Conservation (phyloP, 2,888 invertebrate genomes). For the Dryomyza anilis region DNA sequence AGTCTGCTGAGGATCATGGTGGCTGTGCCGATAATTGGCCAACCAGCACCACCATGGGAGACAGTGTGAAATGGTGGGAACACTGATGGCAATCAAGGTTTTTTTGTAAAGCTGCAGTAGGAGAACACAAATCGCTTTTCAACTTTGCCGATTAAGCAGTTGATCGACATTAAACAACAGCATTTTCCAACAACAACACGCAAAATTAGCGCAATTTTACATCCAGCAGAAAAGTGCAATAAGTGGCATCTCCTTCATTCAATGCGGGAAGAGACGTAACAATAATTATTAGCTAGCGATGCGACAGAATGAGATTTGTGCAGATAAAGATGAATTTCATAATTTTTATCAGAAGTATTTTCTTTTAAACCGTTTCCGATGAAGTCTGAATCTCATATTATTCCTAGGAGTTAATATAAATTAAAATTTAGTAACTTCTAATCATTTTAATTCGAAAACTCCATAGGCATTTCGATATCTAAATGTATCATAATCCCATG, state of each 20-base stretch:
- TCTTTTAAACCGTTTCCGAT: too few relatives aligned
- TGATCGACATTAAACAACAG: slow-evolving; percentile 19
- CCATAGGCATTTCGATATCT: too few relatives aligned
- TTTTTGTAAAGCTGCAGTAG: neutral
- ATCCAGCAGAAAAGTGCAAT: neutral
- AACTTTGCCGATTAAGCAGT: slow-evolving; percentile 20
- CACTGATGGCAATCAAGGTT: neutral
- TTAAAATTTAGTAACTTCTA: too few relatives aligned
- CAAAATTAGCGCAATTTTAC: slow-evolving; percentile 16
- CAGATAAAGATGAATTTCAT: too few relatives aligned
- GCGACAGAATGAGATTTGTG: too few relatives aligned
- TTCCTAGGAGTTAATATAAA: too few relatives aligned
- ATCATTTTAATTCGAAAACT: too few relatives aligned
- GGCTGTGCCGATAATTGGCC: neutral
- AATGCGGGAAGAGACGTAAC: neutral
- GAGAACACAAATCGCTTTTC: slow-evolving; percentile 1
- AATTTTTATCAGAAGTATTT: too few relatives aligned
- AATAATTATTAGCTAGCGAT: neutral
- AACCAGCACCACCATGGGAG: neutral
- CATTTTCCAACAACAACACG: neutral
- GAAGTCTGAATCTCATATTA: too few relatives aligned
- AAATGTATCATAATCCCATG: too few relatives aligned
- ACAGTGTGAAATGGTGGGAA: neutral
- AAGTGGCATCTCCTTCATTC: slow-evolving; percentile 2
- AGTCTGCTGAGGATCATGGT: neutral